These are phyloP conservation scores for Apodemia zela DNA, from an alignment of 2,888 invertebrate species.

Conservation along the genomic window DNA sequence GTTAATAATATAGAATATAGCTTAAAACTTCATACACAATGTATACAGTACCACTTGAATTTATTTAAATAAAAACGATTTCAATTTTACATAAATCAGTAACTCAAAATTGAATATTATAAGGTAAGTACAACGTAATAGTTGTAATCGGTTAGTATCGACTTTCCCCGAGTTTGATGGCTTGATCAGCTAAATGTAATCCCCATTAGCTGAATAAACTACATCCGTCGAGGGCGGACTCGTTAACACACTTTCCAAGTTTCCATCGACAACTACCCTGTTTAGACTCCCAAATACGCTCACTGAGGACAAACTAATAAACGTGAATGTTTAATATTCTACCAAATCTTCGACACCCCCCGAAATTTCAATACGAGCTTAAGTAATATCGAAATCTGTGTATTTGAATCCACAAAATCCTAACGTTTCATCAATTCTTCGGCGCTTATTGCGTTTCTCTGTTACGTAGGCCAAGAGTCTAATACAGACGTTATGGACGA, in stretches of 20 bases:
- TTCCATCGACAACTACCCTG: conserved; percentile 69
- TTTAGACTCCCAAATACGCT: conserved; percentile 71
- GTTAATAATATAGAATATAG: too few species aligned
- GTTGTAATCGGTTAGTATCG: conserved; percentile 18
- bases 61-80: too few species aligned
- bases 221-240: conserved; percentile 52
- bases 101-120: too few species aligned
- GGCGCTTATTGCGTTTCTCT: conserved; percentile 41
- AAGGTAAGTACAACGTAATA: neutral
- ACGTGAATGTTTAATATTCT: conserved; percentile 78
- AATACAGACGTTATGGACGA: conserved; percentile 65
- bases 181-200: conserved; percentile 57
- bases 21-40: too few species aligned
- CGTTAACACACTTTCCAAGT: conserved; percentile 75
- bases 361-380: conserved; percentile 70
- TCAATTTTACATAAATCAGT: too few species aligned
- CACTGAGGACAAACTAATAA: conserved; percentile 75
- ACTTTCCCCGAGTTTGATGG: conserved; percentile 41
- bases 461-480: conserved; percentile 36
- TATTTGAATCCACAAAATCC: conserved; percentile 44
- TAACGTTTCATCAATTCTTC: conserved; percentile 39
- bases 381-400: conserved; percentile 59
- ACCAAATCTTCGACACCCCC: conserved; percentile 59
- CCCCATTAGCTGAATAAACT: conserved; percentile 65
- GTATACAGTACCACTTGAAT: too few species aligned